phyloP scores from a whole-genome alignment of 2,797 vertebrate genomes.

The Thamnophis elegans region DNA sequence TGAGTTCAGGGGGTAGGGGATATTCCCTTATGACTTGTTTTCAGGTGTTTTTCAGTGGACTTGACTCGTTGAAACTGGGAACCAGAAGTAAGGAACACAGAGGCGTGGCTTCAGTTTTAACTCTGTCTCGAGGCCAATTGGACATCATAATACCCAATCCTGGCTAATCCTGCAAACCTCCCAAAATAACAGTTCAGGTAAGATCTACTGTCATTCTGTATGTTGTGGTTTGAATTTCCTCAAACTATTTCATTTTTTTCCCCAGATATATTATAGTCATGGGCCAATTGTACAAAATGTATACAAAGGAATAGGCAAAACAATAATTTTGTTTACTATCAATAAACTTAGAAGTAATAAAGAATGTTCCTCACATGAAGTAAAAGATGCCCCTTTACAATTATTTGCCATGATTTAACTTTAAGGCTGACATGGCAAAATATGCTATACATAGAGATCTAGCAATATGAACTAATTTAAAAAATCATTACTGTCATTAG shows the following conservation, averaged over 20 bases:
- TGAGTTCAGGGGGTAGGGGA: too few relatives aligned
- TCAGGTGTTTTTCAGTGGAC: too few relatives aligned
- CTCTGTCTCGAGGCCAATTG: too few relatives aligned
- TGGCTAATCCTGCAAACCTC: too few relatives aligned
- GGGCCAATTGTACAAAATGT: not conserved
- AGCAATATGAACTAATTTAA: not conserved
- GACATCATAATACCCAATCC: too few relatives aligned
- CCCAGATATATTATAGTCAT: not conserved
- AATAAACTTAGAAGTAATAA: not conserved
- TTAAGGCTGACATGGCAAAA: not conserved
- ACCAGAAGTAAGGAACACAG: too few relatives aligned
- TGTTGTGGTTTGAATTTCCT: not conserved
- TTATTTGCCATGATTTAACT: not conserved
- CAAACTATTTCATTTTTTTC: not conserved
- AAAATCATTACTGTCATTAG: not conserved
- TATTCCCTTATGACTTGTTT: too few relatives aligned
- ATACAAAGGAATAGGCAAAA: not conserved
- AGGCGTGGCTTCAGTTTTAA: too few relatives aligned
- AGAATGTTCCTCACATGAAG: not conserved
- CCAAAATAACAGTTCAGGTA: too few relatives aligned
- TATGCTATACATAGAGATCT: not conserved
- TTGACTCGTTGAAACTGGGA: too few relatives aligned
- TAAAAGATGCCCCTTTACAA: not conserved
- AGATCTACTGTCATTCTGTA: too few relatives aligned
- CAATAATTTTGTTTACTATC: not conserved